Evolutionary conservation across 2,888 invertebrate species (phyloP), one percentile per base, ranked within the genome.

Genomic region (Catocala sponsa): DNA sequence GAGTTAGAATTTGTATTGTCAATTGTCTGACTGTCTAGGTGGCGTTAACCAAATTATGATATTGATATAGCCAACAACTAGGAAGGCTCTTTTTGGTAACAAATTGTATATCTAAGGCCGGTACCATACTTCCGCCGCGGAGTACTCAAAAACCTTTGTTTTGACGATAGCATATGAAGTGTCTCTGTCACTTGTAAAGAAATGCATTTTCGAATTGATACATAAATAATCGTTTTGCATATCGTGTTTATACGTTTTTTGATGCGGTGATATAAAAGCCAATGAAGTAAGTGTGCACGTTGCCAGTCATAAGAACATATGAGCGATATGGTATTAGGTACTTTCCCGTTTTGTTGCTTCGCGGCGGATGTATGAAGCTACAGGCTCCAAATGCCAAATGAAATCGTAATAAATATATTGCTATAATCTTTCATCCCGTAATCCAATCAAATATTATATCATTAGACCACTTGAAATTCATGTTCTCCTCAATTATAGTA

Each of bases 1-100:
- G 76, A 57, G 38, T 47, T 72, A 71, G 54, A 65, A 55, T 69
- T 67, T 72, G 70, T 76, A 76, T 56, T 55, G 68, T 78, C 74
- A 71, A 76, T 78, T 76, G 62, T 76, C 60, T 62, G 63, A 49
- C 53, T 65, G 52, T 72, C 56, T 65, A 55, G 52, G 53, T 65
- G 50, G 49, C 38, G 6, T 61, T 47, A 61, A 59, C 56, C 6
- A 57, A 65, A 59, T 53, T 67, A 58, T 60, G 7, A 60, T 54
- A 49, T 59, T 46, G 50, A 49, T 43, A 9, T 49, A 44, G 55
- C 57, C 59, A 60, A 55, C 10, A 58, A 35, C 4, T 38, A 38
- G 7, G 15, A 7, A 6, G 35, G 46, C 56, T 50, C n/a, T 52
- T 46, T 57, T 46, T 10, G 42, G 46, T 38, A 15, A 54, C 47